These are phyloP conservation scores for Parnassius mnemosyne DNA, from an alignment of 2,888 invertebrate genomes.

Conservation along the genomic window DNA sequence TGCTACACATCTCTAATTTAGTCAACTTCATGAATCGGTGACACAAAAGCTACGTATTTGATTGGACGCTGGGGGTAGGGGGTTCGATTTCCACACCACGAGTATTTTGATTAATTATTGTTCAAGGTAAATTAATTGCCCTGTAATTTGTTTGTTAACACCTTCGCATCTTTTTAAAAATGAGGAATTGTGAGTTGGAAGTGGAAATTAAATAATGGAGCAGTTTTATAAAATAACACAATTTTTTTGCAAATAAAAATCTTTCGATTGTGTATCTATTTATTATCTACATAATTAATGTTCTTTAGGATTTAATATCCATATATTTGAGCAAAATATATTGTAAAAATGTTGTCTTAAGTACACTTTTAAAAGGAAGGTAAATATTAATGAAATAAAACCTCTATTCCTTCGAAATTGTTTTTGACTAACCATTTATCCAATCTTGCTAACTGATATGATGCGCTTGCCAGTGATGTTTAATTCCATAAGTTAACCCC, in stretches of 20 bases:
- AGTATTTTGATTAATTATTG: no score
- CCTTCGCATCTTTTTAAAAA: no score
- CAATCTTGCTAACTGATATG: not conserved
- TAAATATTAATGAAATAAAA: slow-evolving; percentile 3
- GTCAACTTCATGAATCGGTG: no score
- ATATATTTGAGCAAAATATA: slow-evolving; percentile 10
- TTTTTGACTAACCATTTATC: no score
- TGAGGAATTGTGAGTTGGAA: no score
- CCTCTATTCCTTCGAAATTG: slow-evolving; percentile 9
- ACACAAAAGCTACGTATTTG: no score
- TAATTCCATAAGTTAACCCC: not conserved
- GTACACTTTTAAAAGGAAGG: slow-evolving; percentile 10
- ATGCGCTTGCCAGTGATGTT: slow-evolving; percentile 8
- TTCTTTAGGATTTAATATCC: not conserved
- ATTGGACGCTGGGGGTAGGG: no score
- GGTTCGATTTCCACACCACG: no score
- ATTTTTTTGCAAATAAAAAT: slow-evolving; percentile 2
- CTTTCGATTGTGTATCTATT: not conserved
- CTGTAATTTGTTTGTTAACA: no score
- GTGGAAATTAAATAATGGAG: not conserved
- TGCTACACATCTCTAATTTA: no score
- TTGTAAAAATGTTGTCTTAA: slow-evolving; percentile 16
- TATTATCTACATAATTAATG: slow-evolving; percentile 13
- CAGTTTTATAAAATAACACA: not conserved
- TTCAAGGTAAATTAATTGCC: no score